Evolutionary conservation across 2,888 invertebrate genomes (phyloP), one percentile per base, ranked within the genome.

Genomic region (Lysandra coridon): DNA sequence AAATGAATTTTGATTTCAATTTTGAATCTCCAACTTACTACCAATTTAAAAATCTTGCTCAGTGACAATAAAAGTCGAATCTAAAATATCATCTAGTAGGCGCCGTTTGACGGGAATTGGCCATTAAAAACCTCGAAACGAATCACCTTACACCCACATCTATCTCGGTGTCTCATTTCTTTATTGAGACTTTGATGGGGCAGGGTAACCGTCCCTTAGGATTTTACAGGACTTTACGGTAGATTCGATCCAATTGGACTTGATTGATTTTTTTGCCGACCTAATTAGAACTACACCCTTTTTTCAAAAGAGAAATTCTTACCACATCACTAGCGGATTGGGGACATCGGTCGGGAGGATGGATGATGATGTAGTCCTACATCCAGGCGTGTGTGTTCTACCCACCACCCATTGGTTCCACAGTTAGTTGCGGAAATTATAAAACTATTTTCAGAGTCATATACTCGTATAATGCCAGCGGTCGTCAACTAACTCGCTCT

Each of bases 41-140:
- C 12, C 49, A 49, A 49, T 49, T 10, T 49, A 10, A 64, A 30
- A 64, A 62, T n/a, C n/a, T 69, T n/a, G 23, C 74, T 74, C 44
- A 44, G 23, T 10, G 17, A 49, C 44, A 74, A 49, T 74, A 74
- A 74, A 74, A 73, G 73, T 73, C 40, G 73, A 40, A 73, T 17
- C 73, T 73, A 17, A 74, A 74, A 74, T 74, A 74, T 74, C 74
- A 49, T 74, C 74, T 49, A 49, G 74, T 49, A 74, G 49, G 49
- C 23, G 74, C 74, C 74, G 44, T 23, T 44, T 74, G 74, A 74
- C 74, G 44, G 74, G 74, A 74, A 74, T 74, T 74, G 74, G 44
- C 74, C 44, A 74, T 74, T 74, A 74, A 74, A 74, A 74, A 40
- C 74, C 44, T 44, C 49, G 49, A 40, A 74, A 74, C 40, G 74